Evolutionary conservation across 2,888 invertebrate species (phyloP), one percentile per base, ranked within the genome.

Genomic region (Thereva nobilitata): DNA sequence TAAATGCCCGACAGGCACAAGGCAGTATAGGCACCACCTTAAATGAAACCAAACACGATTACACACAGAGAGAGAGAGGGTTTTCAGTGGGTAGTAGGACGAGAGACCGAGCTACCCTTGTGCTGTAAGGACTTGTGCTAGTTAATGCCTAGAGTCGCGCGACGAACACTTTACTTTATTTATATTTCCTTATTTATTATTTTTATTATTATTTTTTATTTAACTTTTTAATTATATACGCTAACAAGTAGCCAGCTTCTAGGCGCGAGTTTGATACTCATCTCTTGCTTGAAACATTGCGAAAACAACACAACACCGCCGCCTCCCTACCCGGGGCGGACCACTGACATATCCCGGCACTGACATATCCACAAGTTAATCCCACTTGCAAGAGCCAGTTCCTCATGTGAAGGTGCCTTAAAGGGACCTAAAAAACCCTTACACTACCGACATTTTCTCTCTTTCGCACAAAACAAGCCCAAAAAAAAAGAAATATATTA

Each of bases 291-390:
- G 12, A 50, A 6, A 49, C 49, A 12, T 7, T 44, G 34, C 23
- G 45, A 40, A n/a, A 61, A 34, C 4, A 47, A 35, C 35, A 64
- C 54, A 54, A 49, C 45, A 38, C 38, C 54, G 8, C 53, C 5
- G 6, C 45, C 57, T 40, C 44, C 23, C 45, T 37, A 34, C 7
- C 53, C 10, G 35, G 44, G 34, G 12, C 45, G 41, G 8, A 42
- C 37, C 34, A 37, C 59, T 23, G 49, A 38, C 41, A 61, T 61
- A 23, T 7, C 41, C 8, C 42, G 61, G 40, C 45, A 45, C 54
- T 67, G 59, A 53, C 67, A 67, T 67, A 67, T 67, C 67, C 67
- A 67, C 67, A 67, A 67, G 67, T 67, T 67, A 67, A 67, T 67
- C 67, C 67, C 23, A 23, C 23, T 23, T 50, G 40, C 40, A 23